Evolutionary conservation across 2,113 vertebrate species (phyloP).

Genomic region (Hyperopisus bebe): DNA sequence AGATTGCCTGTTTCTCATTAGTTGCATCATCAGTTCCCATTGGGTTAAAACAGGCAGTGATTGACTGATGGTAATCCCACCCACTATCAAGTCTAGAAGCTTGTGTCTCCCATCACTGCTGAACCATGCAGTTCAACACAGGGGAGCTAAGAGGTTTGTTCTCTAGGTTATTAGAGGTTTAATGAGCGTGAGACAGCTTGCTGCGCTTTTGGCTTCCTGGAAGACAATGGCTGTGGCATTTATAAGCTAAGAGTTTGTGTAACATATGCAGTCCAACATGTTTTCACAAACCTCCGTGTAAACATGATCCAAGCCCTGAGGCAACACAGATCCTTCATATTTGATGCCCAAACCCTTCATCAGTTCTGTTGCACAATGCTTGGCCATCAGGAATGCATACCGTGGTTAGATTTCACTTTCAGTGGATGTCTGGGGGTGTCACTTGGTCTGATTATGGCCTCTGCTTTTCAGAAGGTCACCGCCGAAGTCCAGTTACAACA

Average conservation of each 20-base stretch:
- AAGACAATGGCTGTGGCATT: neutral
- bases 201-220: neutral
- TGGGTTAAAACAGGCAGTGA: neutral
- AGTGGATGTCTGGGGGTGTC: neutral
- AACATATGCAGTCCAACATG: neutral
- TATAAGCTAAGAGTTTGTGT: neutral
- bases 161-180: neutral
- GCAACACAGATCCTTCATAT: neutral
- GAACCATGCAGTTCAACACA: neutral
- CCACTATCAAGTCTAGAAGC: neutral
- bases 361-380: neutral
- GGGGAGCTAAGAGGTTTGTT: neutral
- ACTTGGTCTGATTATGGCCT: neutral
- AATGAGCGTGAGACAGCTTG: neutral
- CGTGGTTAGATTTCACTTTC: neutral
- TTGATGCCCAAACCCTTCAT: neutral
- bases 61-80: neutral
- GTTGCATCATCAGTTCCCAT: neutral
- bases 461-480: conserved; percentile 19
- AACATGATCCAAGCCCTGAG: neutral
- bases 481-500: conserved; percentile 19
- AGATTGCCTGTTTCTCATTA: neutral
- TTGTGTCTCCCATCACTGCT: neutral
- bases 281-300: neutral
- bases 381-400: neutral